Evolutionary conservation across 1,140 invertebrate genomes (phyloP).

Genomic region (Drosophila yakuba): DNA sequence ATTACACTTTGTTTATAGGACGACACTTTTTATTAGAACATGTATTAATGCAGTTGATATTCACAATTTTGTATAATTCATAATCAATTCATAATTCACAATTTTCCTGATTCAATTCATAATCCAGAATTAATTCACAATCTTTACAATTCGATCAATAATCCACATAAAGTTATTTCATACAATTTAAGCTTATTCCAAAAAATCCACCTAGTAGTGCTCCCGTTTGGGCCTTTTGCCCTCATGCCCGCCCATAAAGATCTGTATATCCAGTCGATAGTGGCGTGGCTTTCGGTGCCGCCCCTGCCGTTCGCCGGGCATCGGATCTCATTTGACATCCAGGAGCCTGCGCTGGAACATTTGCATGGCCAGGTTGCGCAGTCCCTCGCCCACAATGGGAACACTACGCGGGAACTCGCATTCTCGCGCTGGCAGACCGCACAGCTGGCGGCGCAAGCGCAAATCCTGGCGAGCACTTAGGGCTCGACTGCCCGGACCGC

Average conservation of each 20-base stretch:
- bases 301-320: constrained; percentile 22
- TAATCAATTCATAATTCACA: neutral
- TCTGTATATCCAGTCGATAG: constrained; percentile 58
- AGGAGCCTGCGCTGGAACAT: constrained; percentile 71
- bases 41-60: neutral
- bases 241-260: constrained; percentile 30
- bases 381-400: constrained; percentile 59
- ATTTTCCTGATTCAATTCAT: neutral
- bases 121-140: neutral
- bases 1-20: neutral
- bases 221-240: neutral
- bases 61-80: constrained; percentile 2
- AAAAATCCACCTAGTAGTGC: constrained; percentile 5
- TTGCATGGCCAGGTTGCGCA: constrained; percentile 68
- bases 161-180: neutral
- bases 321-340: constrained; percentile 70
- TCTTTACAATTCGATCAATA: neutral
- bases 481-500: constrained; percentile 86
- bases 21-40: constrained; percentile 6
- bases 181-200: neutral
- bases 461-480: constrained; percentile 89
- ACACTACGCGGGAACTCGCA: constrained; percentile 64
- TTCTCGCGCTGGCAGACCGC: constrained; percentile 87
- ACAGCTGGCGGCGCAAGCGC: constrained; percentile 87
- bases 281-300: constrained; percentile 13